These are phyloP conservation scores for Pteruthius melanotis DNA, from an alignment of 2,113 vertebrate species.

Conservation along the genomic window DNA sequence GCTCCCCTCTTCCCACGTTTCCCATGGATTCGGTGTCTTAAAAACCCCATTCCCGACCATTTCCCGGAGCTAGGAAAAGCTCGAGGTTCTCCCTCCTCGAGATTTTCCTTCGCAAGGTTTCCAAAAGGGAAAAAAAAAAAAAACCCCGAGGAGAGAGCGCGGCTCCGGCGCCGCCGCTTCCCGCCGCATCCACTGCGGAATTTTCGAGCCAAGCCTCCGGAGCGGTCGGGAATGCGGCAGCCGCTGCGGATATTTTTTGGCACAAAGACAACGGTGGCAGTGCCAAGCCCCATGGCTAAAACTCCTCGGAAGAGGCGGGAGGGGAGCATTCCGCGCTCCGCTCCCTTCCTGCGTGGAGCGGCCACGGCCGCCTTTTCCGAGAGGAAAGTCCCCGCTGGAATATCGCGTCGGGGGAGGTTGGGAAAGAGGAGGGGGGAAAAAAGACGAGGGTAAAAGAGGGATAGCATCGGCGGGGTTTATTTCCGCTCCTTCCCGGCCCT, in stretches of 20 bases:
- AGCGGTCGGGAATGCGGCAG: slow-evolving; percentile 87
- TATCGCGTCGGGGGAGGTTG: neutral
- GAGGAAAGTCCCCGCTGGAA: neutral
- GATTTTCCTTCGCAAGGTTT: neutral
- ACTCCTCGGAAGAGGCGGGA: slow-evolving; percentile 91
- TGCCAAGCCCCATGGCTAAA: slow-evolving; percentile 97
- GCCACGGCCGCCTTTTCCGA: neutral
- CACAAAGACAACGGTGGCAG: slow-evolving; percentile 86
- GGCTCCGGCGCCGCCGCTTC: slow-evolving; percentile 38
- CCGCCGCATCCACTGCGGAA: slow-evolving; percentile 73
- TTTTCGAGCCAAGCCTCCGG: slow-evolving; percentile 82
- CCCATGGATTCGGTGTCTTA: fast-evolving
- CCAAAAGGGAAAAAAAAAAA: too few species aligned
- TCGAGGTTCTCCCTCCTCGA: neutral
- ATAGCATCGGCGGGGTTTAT: fast-evolving
- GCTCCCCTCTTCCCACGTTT: neutral
- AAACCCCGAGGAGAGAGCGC: neutral
- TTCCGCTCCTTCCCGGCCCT: neutral
- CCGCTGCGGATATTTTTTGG: slow-evolving; percentile 97
- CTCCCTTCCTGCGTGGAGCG: neutral
- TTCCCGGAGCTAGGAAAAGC: neutral
- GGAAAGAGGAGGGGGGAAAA: neutral
- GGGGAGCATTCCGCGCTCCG: slow-evolving; percentile 73
- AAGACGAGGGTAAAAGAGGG: neutral
- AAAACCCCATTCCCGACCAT: neutral